Base-by-base conservation (phyloP, 2,888 invertebrate species). In the Amphimallon solstitiale region DNA sequence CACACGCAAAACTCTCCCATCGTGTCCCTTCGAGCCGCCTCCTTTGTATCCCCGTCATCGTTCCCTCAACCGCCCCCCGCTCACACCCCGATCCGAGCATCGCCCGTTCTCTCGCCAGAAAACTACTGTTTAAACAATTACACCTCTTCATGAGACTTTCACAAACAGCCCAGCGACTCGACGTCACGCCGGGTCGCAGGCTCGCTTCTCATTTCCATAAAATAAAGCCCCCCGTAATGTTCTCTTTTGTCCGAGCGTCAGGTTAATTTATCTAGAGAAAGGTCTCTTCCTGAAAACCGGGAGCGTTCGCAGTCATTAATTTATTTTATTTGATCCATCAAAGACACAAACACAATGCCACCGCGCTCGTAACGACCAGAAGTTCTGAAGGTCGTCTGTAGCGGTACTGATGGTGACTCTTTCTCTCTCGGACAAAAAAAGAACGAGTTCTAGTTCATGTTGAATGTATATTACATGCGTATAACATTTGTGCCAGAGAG, bases 251-350 rank as follows among this genome's bases (percentile, higher is more conserved):
- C 56, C 56, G 14, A 40, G 56, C 56, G 56, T 56, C 56, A 56
- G 43, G 56, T 56, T 56, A 56, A 56, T 56, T 56, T 56, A 56
- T 56, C 40, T 43, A 23, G 40, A 56, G 56, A 23, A 23, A 56
- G 40, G 56, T 29, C 40, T 40, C 56, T 56, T 56, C 40, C 40
- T 21, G 62, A 35, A 23, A 49, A 49, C 37, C 46, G n/a, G 34
- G 34, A 37, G 21, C 29, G 17, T 15, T 19, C 35, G 49, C 21
- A 49, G 62, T 49, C 62, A 62, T 62, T 62, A 62, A 62, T 62
- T 62, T 62, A 62, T 62, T 62, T 62, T 62, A 62, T 62, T 62
- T 46, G 62, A 48, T 62, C 48, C 37, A 62, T 62, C 62, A 62
- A 48, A 62, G 62, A 62, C 62, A 49, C 48, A 56, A 56, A 56